Evolutionary conservation across 2,797 vertebrate genomes (phyloP).

Genomic region (Spea hammondii): DNA sequence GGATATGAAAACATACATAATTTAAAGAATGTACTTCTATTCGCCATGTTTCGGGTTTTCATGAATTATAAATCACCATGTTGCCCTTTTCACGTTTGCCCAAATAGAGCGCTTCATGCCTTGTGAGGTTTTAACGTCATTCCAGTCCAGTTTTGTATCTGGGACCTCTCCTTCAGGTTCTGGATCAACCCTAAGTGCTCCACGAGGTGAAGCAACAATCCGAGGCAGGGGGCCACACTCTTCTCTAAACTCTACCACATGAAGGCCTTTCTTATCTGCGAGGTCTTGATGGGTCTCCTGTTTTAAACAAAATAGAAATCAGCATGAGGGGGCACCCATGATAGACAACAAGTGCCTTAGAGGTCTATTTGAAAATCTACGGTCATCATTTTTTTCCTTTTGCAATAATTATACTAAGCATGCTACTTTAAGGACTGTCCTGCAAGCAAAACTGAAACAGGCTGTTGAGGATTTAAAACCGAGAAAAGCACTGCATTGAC

Average conservation of each 20-base stretch:
- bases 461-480: no score
- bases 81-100: constrained; percentile 73
- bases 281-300: constrained; percentile 85
- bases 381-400: no score
- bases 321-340: background rate
- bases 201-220: constrained; percentile 77
- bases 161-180: constrained; percentile 77
- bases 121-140: constrained; percentile 77
- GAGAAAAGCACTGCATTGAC: no score
- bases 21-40: background rate
- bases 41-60: background rate
- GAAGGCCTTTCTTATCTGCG: constrained; percentile 81
- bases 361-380: no score
- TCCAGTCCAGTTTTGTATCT: constrained; percentile 77
- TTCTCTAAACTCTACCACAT: constrained; percentile 84
- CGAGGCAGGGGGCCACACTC: constrained; percentile 80
- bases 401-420: no score
- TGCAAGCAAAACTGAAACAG: no score
- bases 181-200: constrained; percentile 59
- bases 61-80: constrained; percentile 63
- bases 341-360: background rate
- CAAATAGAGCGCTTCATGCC: constrained; percentile 78
- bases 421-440: no score
- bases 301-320: background rate
- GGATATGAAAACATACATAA: no score